Evolutionary conservation across 1,140 invertebrate species (phyloP).

Genomic region (Drosophila sulfurigaster): DNA sequence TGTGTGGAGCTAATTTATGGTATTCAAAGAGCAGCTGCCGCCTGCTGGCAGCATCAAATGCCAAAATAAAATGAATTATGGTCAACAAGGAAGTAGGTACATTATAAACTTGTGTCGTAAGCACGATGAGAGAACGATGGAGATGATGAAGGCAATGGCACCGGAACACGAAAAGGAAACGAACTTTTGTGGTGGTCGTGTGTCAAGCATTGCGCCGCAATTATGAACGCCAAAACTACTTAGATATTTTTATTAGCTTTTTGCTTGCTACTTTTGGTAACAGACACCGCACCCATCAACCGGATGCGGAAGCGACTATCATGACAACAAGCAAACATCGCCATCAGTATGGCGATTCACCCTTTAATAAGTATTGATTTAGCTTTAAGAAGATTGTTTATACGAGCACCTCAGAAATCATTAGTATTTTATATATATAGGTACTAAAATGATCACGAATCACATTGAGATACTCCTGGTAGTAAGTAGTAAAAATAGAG

Average conservation of each 20-base stretch:
- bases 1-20: constrained; percentile 47
- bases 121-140: constrained; percentile 19
- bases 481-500: too few species aligned
- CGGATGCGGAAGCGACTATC: constrained; percentile 61
- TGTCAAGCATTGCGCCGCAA: constrained; percentile 82
- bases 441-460: too few species aligned
- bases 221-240: constrained; percentile 83
- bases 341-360: neutral
- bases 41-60: constrained; percentile 37
- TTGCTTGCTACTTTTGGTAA: constrained; percentile 9
- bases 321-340: constrained; percentile 72
- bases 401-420: too few species aligned
- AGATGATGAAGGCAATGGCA: constrained; percentile 40
- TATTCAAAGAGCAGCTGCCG: constrained; percentile 38
- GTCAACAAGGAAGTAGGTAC: constrained; percentile 61
- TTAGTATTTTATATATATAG: too few species aligned
- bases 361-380: too few species aligned
- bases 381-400: too few species aligned
- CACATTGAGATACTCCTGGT: too few species aligned
- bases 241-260: constrained; percentile 80
- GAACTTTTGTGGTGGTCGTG: constrained; percentile 81
- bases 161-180: constrained; percentile 68
- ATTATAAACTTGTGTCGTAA: constrained; percentile 52
- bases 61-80: constrained; percentile 63
- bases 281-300: constrained; percentile 12